phyloP scores from a whole-genome alignment of 2,888 invertebrate genomes.

The Papilio gigon region DNA sequence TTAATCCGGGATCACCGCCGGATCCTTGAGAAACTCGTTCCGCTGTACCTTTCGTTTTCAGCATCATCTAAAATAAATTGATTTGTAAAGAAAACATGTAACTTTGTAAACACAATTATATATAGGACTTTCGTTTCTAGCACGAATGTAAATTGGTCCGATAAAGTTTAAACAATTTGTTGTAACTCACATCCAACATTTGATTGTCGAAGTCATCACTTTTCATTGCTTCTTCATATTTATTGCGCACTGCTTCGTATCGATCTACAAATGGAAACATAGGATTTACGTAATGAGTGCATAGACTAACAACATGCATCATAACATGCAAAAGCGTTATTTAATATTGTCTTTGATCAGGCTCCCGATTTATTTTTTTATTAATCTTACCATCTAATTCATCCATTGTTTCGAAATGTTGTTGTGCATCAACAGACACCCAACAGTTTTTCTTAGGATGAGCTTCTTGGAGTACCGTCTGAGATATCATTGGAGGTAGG shows the following conservation, averaged over 20 bases:
- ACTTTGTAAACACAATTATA: background rate
- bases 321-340: too few species aligned
- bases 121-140: too few species aligned
- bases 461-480: constrained; percentile 16
- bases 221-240: constrained; percentile 48
- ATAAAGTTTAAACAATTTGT: background rate
- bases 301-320: too few species aligned
- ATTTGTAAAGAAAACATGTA: background rate
- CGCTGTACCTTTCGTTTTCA: constrained; percentile 54
- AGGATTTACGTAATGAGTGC: too few species aligned
- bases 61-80: constrained; percentile 50
- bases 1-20: constrained; percentile 45
- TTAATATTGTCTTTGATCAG: background rate
- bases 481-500: constrained; percentile 9
- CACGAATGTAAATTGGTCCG: background rate
- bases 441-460: constrained; percentile 51
- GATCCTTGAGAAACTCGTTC: constrained; percentile 51
- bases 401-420: constrained; percentile 54
- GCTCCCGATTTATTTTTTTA: background rate
- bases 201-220: constrained; percentile 51
- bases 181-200: constrained; percentile 55
- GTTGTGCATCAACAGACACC: constrained; percentile 52
- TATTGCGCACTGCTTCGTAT: constrained; percentile 47
- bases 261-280: constrained; percentile 50
- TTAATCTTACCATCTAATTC: constrained; percentile 55